These are phyloP conservation scores for Caenorhabditis angaria DNA, from an alignment of 2,888 invertebrate species.

Conservation along the genomic window DNA sequence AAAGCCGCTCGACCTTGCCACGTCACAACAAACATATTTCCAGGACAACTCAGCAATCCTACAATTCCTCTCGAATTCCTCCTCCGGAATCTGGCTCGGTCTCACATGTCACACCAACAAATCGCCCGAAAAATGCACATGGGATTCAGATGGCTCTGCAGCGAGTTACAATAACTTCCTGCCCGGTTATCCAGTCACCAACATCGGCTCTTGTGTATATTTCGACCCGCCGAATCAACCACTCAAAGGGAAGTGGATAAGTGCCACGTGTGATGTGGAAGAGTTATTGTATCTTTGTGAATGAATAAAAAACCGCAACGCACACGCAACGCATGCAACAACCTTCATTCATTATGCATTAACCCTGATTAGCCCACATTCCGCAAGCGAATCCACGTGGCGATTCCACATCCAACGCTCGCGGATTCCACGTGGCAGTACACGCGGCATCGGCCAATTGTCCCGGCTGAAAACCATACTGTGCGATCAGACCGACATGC, in stretches of 20 bases:
- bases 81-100: constrained; percentile 33
- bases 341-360: constrained; percentile 7
- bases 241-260: constrained; percentile 35
- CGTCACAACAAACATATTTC: background rate
- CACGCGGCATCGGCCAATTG: too few species aligned
- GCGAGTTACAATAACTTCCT: constrained; percentile 27
- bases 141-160: constrained; percentile 32
- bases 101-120: constrained; percentile 20
- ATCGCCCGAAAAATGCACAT: constrained; percentile 16
- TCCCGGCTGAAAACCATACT: too few species aligned
- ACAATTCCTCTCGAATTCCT: constrained; percentile 11
- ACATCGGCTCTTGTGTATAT: constrained; percentile 37
- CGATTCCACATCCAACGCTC: too few species aligned
- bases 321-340: background rate
- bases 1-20: background rate
- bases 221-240: constrained; percentile 27
- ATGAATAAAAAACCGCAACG: constrained; percentile 5
- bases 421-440: too few species aligned
- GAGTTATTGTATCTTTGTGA: constrained; percentile 31
- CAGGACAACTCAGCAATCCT: constrained; percentile 36
- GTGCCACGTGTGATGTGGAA: constrained; percentile 30
- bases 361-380: too few species aligned
- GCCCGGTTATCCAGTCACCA: constrained; percentile 31
- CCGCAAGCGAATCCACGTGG: too few species aligned
- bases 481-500: too few species aligned